A percentile compares a stretch with the other conserved stretches of the same genome.
Evolutionary conservation across 2,797 vertebrate genomes (phyloP).

Genomic region (Gymnoscopelus braueri): DNA sequence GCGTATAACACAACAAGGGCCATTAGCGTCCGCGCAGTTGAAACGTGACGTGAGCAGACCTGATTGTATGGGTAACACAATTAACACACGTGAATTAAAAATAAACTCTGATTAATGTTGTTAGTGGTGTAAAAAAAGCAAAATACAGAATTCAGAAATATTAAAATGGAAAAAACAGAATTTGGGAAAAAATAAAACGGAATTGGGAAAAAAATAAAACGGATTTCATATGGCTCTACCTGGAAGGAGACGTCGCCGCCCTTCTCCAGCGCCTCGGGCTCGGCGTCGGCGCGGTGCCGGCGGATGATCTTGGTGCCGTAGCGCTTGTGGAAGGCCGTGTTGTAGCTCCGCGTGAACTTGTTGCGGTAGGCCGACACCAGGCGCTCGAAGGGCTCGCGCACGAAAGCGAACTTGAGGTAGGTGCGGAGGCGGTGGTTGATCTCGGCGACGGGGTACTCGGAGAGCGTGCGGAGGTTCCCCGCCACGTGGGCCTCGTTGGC

Average conservation of each 20-base stretch:
- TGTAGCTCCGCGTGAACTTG: slow-evolving; percentile 93
- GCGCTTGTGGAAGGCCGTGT: slow-evolving; percentile 92
- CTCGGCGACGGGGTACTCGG: slow-evolving; percentile 86
- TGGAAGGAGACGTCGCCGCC: slow-evolving; percentile 90
- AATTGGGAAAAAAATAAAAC: too few relatives aligned
- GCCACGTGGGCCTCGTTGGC: slow-evolving; percentile 90
- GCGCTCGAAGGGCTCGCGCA: slow-evolving; percentile 94
- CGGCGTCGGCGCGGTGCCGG: slow-evolving; percentile 84
- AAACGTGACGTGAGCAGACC: too few relatives aligned
- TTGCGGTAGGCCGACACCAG: slow-evolving; percentile 94
- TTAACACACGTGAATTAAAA: too few relatives aligned
- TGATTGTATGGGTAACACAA: too few relatives aligned
- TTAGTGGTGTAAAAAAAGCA: too few relatives aligned
- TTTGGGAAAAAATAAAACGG: too few relatives aligned
- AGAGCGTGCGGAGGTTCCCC: slow-evolving; percentile 88
- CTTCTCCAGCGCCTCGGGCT: slow-evolving; percentile 78
- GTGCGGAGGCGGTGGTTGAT: slow-evolving; percentile 91
- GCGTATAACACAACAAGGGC: too few relatives aligned
- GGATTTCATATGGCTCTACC: too few relatives aligned
- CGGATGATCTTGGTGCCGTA: slow-evolving; percentile 92
- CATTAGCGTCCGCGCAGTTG: too few relatives aligned
- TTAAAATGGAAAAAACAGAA: too few relatives aligned
- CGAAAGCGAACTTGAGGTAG: slow-evolving; percentile 96
- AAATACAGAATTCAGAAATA: too few relatives aligned
- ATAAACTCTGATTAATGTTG: too few relatives aligned